Conservation (phyloP, 2,888 invertebrate genomes). For the Parnassius apollo region DNA sequence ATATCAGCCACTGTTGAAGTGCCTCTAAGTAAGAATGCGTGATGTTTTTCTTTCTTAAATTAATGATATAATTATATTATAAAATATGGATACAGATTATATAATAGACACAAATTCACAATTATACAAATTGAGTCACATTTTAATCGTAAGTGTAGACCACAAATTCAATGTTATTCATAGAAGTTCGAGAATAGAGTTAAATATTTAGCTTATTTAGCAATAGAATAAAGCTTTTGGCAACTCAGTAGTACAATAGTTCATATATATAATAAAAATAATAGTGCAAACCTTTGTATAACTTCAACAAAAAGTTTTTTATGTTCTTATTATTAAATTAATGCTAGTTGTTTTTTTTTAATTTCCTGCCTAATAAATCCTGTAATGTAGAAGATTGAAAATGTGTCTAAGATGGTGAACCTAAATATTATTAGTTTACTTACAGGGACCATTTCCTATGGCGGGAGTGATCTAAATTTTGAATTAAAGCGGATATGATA, state of each 20-base stretch:
- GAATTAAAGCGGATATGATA: slow-evolving; percentile 44
- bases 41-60: slow-evolving; percentile 48
- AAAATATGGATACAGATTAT: slow-evolving; percentile 21
- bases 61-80: slow-evolving; percentile 34
- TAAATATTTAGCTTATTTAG: slow-evolving; percentile 73
- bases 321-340: slow-evolving; percentile 52
- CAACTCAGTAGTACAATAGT: slow-evolving; percentile 66
- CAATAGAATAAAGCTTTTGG: slow-evolving; percentile 69
- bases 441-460: slow-evolving; percentile 74
- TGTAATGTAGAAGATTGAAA: slow-evolving; percentile 43
- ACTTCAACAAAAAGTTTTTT: slow-evolving; percentile 51
- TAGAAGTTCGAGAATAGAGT: slow-evolving; percentile 45
- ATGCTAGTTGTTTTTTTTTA: slow-evolving; percentile 61
- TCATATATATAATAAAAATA: slow-evolving; percentile 53
- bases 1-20: slow-evolving; percentile 68
- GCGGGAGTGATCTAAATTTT: slow-evolving; percentile 65
- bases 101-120: slow-evolving; percentile 22
- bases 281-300: slow-evolving; percentile 35
- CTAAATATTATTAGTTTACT: slow-evolving; percentile 41
- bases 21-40: slow-evolving; percentile 61
- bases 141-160: slow-evolving; percentile 44
- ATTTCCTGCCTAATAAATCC: slow-evolving; percentile 64
- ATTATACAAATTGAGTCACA: slow-evolving; percentile 25
- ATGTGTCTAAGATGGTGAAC: slow-evolving; percentile 48
- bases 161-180: slow-evolving; percentile 63